phyloP scores from a whole-genome alignment of 2,113 vertebrate genomes.

The Bubo bubo region DNA sequence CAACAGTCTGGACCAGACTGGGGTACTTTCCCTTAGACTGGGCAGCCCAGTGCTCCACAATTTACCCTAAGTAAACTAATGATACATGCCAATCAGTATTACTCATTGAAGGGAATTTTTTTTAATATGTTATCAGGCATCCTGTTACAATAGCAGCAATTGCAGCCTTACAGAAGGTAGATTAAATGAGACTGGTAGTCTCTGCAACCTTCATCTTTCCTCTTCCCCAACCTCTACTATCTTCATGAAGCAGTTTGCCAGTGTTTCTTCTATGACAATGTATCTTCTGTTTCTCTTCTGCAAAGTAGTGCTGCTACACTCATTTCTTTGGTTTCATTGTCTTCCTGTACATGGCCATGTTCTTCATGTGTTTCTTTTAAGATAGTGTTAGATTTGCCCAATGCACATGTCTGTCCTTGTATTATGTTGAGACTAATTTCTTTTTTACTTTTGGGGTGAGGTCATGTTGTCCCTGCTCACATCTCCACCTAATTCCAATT shows the following conservation, averaged over 20 bases:
- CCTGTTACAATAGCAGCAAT: neutral
- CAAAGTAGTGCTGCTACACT: neutral
- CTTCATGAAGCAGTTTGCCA: neutral
- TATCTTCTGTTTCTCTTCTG: neutral
- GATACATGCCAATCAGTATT: accelerated
- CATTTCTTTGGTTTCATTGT: neutral
- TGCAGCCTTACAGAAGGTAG: neutral
- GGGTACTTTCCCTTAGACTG: neutral
- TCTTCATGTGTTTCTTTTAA: neutral
- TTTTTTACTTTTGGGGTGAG: neutral
- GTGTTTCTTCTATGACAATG: neutral
- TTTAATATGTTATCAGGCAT: neutral
- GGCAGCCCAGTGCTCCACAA: neutral
- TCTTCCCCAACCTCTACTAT: neutral
- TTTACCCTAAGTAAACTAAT: neutral
- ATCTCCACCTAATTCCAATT: neutral
- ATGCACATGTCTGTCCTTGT: neutral
- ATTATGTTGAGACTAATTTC: neutral
- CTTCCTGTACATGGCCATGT: neutral
- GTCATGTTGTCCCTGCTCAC: neutral
- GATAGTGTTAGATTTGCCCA: neutral
- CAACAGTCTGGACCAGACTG: neutral
- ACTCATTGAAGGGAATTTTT: neutral
- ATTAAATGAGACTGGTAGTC: neutral
- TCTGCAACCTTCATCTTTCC: neutral